phyloP scores from a whole-genome alignment of 92 coral and sea anemone genomes.

The Phenganax marumi region DNA sequence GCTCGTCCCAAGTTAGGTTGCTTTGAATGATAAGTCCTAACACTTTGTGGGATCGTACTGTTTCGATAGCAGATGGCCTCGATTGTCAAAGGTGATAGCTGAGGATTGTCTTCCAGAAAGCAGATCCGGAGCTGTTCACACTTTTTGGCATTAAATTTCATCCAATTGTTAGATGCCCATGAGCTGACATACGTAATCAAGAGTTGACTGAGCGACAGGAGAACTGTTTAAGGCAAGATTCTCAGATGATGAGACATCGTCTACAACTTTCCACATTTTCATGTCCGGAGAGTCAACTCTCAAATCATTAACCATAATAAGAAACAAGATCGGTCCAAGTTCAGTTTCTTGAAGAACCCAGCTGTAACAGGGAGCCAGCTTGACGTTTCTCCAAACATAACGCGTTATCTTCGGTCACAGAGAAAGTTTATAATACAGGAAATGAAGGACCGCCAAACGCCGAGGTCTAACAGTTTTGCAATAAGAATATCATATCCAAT shows the following conservation, averaged over 20 bases:
- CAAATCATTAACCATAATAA: conserved; percentile 20
- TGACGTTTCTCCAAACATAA: neutral
- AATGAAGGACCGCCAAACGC: neutral
- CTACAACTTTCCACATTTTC: conserved; percentile 29
- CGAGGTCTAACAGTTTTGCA: neutral
- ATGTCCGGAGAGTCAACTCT: neutral
- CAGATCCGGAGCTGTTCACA: conserved; percentile 12
- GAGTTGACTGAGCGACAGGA: conserved; percentile 15
- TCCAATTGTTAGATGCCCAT: conserved; percentile 10
- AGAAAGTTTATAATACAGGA: neutral
- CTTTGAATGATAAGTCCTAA: conserved; percentile 8
- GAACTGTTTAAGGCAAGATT: neutral
- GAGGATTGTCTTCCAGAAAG: neutral
- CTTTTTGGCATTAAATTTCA: conserved; percentile 25
- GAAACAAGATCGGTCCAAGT: conserved; percentile 24
- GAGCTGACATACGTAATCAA: neutral
- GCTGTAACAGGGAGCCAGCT: conserved; percentile 12
- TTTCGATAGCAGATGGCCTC: conserved; percentile 36
- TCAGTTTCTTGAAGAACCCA: conserved; percentile 30
- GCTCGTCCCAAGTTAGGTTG: conserved; percentile 19
- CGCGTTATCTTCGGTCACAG: conserved; percentile 15
- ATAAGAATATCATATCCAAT: neutral
- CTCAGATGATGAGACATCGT: conserved; percentile 18
- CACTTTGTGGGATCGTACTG: neutral
- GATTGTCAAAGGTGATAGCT: conserved; percentile 26